A percentile compares a stretch with the other conserved stretches of the same genome.
Conservation (phyloP, 1,140 invertebrate species). For the Lepidotrigona ventralis region DNA sequence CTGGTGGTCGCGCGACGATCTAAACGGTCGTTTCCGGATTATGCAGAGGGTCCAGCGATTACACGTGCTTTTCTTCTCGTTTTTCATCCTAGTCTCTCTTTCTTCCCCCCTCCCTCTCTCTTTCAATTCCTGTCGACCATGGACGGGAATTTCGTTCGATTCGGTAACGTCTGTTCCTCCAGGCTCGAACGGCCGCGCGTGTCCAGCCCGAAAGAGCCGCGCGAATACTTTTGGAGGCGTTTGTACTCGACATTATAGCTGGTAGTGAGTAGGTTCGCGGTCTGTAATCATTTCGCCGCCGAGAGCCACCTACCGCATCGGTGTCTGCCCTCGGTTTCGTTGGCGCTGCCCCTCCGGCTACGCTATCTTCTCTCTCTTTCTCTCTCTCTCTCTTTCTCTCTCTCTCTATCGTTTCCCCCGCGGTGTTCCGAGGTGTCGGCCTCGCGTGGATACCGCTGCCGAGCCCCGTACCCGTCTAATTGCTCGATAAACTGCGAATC, state of each 20-base stretch:
- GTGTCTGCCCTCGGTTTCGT: constrained; percentile 52
- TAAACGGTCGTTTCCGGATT: constrained; percentile 75
- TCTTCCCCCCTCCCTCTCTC: not conserved
- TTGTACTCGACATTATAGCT: constrained; percentile 76
- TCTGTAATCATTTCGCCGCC: constrained; percentile 78
- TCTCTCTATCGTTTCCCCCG: constrained; percentile 39
- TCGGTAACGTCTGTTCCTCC: not conserved
- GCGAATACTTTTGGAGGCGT: constrained; percentile 68
- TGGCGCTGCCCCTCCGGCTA: constrained; percentile 25
- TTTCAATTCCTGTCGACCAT: not conserved
- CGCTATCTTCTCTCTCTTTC: not conserved
- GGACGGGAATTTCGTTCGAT: not conserved
- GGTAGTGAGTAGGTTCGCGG: constrained; percentile 72
- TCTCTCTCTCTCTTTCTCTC: no score
- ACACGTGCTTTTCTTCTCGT: not conserved
- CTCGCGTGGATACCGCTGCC: constrained; percentile 20
- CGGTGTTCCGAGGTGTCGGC: constrained; percentile 16
- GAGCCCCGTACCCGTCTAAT: constrained; percentile 61
- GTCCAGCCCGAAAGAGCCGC: not conserved
- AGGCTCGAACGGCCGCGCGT: not conserved
- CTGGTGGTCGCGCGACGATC: constrained; percentile 44
- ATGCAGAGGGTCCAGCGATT: constrained; percentile 16
- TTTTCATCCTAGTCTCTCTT: not conserved
- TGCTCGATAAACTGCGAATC: constrained; percentile 65
- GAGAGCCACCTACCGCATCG: constrained; percentile 76